Conservation (phyloP, 2,888 invertebrate genomes). For the Amiota minor region DNA sequence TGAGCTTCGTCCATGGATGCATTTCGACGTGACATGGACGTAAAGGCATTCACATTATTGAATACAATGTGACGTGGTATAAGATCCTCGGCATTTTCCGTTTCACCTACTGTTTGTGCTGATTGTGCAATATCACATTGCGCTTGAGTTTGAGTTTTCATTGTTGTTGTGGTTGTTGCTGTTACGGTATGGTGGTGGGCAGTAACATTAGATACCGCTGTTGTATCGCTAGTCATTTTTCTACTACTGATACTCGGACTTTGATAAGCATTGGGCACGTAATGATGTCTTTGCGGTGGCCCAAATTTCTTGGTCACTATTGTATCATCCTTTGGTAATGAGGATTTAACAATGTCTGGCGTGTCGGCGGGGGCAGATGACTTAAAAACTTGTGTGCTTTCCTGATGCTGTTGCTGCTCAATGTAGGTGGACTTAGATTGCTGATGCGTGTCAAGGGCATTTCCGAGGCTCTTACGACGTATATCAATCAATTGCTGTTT, state of each 20-base stretch:
- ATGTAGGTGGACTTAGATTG: constrained; percentile 38
- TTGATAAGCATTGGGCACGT: constrained; percentile 71
- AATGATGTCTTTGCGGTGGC: constrained; percentile 71
- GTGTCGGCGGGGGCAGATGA: constrained; percentile 71
- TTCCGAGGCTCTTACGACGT: constrained; percentile 69
- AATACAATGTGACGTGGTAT: constrained; percentile 71
- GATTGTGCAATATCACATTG: constrained; percentile 43
- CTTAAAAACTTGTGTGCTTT: constrained; percentile 56
- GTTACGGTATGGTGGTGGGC: constrained; percentile 43
- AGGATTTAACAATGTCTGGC: constrained; percentile 72
- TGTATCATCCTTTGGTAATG: constrained; percentile 70
- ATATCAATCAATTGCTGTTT: constrained; percentile 50
- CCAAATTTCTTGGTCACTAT: constrained; percentile 72
- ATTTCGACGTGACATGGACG: constrained; percentile 64
- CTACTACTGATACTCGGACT: constrained; percentile 53
- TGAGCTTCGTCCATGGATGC: constrained; percentile 35
- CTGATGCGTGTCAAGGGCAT: constrained; percentile 55
- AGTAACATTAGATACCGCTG: constrained; percentile 24
- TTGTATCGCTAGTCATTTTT: constrained; percentile 6
- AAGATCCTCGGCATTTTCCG: constrained; percentile 61
- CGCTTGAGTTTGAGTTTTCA: neutral
- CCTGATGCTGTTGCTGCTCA: constrained; percentile 34
- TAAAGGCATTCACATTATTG: constrained; percentile 70
- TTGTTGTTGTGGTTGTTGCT: constrained; percentile 19
- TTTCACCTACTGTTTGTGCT: constrained; percentile 69